These are phyloP conservation scores for Takifugu flavidus DNA, from an alignment of 2,113 vertebrate genomes.

Conservation along the genomic window DNA sequence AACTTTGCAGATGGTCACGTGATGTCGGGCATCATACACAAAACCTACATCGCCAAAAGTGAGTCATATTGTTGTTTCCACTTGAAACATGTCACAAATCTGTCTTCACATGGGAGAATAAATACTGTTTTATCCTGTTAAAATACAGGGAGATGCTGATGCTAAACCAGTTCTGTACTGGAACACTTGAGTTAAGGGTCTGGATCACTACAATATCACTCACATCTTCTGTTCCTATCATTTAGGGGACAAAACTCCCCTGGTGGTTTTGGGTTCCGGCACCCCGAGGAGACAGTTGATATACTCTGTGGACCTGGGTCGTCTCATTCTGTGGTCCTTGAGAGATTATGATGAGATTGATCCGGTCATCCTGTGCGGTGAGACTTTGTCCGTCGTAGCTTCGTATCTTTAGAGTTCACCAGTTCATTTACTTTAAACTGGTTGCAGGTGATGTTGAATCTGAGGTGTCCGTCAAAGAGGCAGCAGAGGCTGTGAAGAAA, in stretches of 20 bases:
- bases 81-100: too few relatives aligned
- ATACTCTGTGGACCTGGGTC: constrained; percentile 92
- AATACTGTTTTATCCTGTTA: too few relatives aligned
- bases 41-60: constrained; percentile 89
- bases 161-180: too few relatives aligned
- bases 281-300: constrained; percentile 91
- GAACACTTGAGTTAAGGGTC: too few relatives aligned
- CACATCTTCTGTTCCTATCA: background rate
- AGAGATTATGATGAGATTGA: constrained; percentile 88
- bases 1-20: constrained; percentile 92
- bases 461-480: constrained; percentile 89
- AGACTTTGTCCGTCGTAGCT: constrained; percentile 13
- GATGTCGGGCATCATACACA: constrained; percentile 93
- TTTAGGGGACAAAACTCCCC: constrained; percentile 77
- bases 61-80: constrained; percentile 53
- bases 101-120: too few relatives aligned
- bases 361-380: constrained; percentile 94
- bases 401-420: background rate
- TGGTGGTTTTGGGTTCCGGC: constrained; percentile 82
- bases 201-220: too few relatives aligned
- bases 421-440: background rate
- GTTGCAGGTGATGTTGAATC: constrained; percentile 90
- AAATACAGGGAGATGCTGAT: too few relatives aligned
- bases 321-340: constrained; percentile 93
- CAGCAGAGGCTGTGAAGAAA: constrained; percentile 78